Percentiles rank a stretch among this genome's conserved stretches.
Conservation (phyloP, 2,888 invertebrate genomes). For the Drosophila acutilabella region DNA sequence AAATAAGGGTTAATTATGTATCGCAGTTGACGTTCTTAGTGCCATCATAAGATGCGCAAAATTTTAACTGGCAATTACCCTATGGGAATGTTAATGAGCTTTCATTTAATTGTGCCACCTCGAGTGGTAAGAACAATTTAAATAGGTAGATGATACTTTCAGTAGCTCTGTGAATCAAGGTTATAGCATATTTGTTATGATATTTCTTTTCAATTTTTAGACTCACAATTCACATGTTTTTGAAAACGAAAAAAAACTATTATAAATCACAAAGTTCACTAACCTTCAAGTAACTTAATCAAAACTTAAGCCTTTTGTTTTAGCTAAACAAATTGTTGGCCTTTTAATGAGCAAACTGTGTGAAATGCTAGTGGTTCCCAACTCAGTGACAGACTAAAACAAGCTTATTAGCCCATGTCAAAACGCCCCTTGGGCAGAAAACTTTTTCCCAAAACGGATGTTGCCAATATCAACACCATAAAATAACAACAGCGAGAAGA, state of each 20-base stretch:
- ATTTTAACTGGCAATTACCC: slow-evolving; percentile 56
- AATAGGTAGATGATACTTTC: not conserved
- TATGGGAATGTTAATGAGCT: slow-evolving; percentile 61
- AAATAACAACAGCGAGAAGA: slow-evolving; percentile 44
- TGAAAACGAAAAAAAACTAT: no score
- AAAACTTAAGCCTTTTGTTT: slow-evolving; percentile 7
- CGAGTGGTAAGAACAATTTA: not conserved
- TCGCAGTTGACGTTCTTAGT: slow-evolving; percentile 53
- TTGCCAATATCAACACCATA: slow-evolving; percentile 68
- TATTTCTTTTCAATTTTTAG: no score
- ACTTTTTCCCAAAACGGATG: slow-evolving; percentile 60
- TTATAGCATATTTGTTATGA: no score
- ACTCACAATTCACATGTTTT: no score
- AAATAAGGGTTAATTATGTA: slow-evolving; percentile 84
- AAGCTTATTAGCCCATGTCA: slow-evolving; percentile 78
- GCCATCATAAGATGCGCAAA: slow-evolving; percentile 58
- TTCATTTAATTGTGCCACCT: slow-evolving; percentile 12
- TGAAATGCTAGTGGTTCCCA: slow-evolving; percentile 30
- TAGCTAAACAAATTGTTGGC: slow-evolving; percentile 2
- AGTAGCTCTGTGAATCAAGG: no score
- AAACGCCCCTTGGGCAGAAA: slow-evolving; percentile 45
- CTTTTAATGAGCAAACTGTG: slow-evolving; percentile 29
- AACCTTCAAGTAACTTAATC: slow-evolving; percentile 1
- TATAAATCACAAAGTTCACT: not conserved
- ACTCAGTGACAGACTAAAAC: slow-evolving; percentile 56